Percentiles rank a stretch among this genome's conserved stretches.
Conservation (phyloP, 2,888 invertebrate genomes). For the Rugalucina vietnamica region DNA sequence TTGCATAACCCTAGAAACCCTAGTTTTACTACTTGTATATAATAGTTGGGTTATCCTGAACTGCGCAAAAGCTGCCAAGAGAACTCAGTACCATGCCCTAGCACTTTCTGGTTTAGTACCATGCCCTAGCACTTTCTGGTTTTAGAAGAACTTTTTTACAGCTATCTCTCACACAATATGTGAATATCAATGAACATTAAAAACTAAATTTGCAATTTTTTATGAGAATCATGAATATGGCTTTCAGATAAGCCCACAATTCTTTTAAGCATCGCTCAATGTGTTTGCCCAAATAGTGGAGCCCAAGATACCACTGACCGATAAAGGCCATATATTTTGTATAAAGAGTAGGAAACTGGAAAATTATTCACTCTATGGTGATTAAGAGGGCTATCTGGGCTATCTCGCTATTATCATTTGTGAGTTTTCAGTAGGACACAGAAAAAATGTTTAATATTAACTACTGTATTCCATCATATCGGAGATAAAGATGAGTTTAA, state of each 20-base stretch:
- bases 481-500: neutral
- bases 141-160: too few relatives aligned
- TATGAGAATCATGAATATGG: neutral
- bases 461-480: neutral
- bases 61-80: too few relatives aligned
- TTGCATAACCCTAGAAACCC: too few relatives aligned
- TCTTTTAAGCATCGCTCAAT: neutral
- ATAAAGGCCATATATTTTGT: neutral
- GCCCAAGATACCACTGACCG: neutral
- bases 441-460: neutral
- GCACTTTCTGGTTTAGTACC: too few relatives aligned
- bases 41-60: too few relatives aligned
- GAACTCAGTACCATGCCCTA: too few relatives aligned
- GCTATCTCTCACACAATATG: too few relatives aligned
- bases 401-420: neutral
- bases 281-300: neutral
- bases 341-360: neutral
- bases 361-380: neutral
- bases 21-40: too few relatives aligned
- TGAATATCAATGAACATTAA: neutral
- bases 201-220: neutral
- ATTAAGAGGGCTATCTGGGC: neutral
- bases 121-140: too few relatives aligned
- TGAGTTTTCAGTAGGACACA: neutral
- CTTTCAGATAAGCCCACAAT: conserved; percentile 6